These are phyloP conservation scores for Plebejus melissa DNA, from an alignment of 2,888 invertebrate genomes.

Conservation along the genomic window DNA sequence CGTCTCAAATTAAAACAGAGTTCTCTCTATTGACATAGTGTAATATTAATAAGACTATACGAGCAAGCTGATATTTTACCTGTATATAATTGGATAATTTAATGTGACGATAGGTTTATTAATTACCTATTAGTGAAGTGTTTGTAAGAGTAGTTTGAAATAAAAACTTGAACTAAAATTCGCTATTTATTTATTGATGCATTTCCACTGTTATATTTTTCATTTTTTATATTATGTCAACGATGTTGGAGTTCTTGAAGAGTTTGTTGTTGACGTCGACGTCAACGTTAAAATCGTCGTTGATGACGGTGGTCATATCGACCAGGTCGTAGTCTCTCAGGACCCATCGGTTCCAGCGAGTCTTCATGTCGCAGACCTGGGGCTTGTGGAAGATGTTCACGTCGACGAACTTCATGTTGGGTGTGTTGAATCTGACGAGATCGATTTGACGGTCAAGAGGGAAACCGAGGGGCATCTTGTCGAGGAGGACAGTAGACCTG, in stretches of 20 bases:
- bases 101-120: too few relatives aligned
- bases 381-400: constrained; percentile 82
- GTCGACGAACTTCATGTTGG: constrained; percentile 84
- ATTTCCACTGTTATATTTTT: background rate
- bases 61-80: too few relatives aligned
- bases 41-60: too few relatives aligned
- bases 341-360: constrained; percentile 62
- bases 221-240: constrained; percentile 38
- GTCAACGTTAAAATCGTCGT: constrained; percentile 52
- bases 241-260: constrained; percentile 38
- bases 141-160: background rate
- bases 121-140: too few relatives aligned
- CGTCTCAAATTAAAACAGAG: too few relatives aligned
- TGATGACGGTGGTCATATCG: constrained; percentile 49
- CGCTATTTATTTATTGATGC: constrained; percentile 7
- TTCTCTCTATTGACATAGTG: too few relatives aligned
- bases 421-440: constrained; percentile 78
- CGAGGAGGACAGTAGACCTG: constrained; percentile 69
- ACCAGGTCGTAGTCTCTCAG: constrained; percentile 57
- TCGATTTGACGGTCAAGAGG: constrained; percentile 85
- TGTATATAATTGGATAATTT: too few relatives aligned
- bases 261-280: constrained; percentile 44
- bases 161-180: too few relatives aligned
- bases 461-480: constrained; percentile 83
- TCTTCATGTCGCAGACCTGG: constrained; percentile 65